phyloP scores from a whole-genome alignment of 2,113 vertebrate genomes.

The Struthio camelus region DNA sequence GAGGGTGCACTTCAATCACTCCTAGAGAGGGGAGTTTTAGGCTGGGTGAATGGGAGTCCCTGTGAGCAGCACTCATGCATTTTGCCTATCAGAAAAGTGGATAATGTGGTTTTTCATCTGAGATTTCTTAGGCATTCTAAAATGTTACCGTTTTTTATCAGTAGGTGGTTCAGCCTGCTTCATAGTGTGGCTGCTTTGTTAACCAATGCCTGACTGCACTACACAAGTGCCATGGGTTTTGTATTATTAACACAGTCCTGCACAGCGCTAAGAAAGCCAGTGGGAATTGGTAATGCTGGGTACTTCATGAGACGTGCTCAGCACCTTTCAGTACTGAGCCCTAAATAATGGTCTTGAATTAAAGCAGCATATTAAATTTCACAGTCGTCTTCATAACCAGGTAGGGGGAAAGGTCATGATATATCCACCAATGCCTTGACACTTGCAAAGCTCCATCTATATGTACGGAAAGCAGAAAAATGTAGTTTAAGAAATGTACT shows the following conservation, averaged over 20 bases:
- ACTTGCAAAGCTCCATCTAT: not conserved
- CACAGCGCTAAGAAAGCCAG: accelerated
- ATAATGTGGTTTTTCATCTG: not conserved
- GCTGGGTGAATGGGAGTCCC: not conserved
- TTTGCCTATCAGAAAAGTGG: not conserved
- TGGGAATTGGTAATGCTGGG: not conserved
- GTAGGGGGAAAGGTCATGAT: not conserved
- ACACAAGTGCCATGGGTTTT: not conserved
- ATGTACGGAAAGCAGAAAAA: slow-evolving; percentile 30
- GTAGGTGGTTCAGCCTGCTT: not conserved
- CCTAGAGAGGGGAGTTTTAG: not conserved
- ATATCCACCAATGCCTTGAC: not conserved
- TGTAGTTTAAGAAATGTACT: slow-evolving; percentile 9
- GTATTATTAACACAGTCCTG: not conserved
- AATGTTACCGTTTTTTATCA: not conserved
- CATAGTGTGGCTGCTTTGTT: not conserved
- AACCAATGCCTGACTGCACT: not conserved
- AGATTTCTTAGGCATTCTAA: not conserved
- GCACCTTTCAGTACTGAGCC: not conserved
- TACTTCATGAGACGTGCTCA: not conserved
- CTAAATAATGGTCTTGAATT: slow-evolving; percentile 8
- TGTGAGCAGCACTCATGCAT: not conserved
- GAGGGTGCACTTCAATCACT: not conserved
- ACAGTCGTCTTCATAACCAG: slow-evolving; percentile 22
- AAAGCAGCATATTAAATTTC: slow-evolving; percentile 38